Evolutionary conservation across 2,888 invertebrate genomes (phyloP).

Genomic region (Dysmachus trigonus): DNA sequence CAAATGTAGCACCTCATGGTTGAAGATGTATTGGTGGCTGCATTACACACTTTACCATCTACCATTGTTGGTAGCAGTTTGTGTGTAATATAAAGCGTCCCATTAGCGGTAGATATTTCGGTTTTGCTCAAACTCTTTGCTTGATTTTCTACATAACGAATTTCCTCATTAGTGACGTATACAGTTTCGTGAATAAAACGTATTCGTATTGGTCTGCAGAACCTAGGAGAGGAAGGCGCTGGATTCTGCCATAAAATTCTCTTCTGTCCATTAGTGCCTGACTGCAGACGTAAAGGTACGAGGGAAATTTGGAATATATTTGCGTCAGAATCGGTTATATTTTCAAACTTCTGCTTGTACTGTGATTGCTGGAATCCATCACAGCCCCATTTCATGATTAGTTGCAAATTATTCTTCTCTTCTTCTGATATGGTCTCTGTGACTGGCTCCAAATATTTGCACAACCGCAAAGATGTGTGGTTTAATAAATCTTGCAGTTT

Average conservation of each 20-base stretch:
- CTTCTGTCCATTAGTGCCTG: not conserved
- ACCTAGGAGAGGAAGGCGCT: not conserved
- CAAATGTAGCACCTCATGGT: not conserved
- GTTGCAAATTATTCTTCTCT: not conserved
- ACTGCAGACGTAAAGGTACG: not conserved
- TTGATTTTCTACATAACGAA: not conserved
- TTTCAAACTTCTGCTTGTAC: not conserved
- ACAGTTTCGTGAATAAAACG: not conserved
- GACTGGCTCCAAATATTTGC: not conserved
- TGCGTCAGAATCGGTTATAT: not conserved
- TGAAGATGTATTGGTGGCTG: not conserved
- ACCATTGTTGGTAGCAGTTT: constrained; percentile 54
- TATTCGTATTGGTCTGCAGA: too few relatives aligned
- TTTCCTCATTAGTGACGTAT: not conserved
- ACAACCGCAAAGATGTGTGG: not conserved
- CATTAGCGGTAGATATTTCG: constrained; percentile 33
- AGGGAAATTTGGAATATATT: not conserved
- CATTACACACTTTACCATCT: constrained; percentile 53
- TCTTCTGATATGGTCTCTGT: not conserved
- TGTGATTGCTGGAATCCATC: not conserved
- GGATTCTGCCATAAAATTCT: constrained; percentile 47
- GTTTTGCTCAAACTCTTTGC: not conserved
- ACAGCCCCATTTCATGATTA: not conserved
- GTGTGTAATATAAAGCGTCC: constrained; percentile 32
- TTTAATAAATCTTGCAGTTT: too few relatives aligned